Evolutionary conservation across 2,113 vertebrate species (phyloP), one percentile per base, ranked within the genome.

Genomic region (Oenanthe oenanthe): DNA sequence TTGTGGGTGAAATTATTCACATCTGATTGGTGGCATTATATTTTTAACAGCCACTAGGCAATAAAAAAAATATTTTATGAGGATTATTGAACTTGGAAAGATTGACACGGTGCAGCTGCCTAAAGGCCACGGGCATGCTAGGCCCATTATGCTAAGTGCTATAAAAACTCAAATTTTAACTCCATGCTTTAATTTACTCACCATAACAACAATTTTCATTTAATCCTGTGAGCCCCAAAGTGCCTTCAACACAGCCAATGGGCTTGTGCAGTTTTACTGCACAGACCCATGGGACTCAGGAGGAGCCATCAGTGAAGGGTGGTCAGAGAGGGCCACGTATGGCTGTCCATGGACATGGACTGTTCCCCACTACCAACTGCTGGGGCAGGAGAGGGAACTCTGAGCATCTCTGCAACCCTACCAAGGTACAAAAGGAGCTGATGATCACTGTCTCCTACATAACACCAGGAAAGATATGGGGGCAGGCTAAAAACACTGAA

Each of bases 121-220:
- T 88, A 53, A 73, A 88, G 92, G 85, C 72, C 83, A 54, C 0
- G 0, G 86, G 42, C 68, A 72, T 19, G 47, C 72, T 86, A 70
- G 65, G 80, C 40, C 56, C 0, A 0, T 80, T 93, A 92, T 21
- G 40, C 75, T 86, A 93, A 92, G 75, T 93, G 94, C 92, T 96
- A 83, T 42, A 93, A 71, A 94, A 96, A 67, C 75, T 80, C 63
- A 86, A 83, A 58, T 48, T 72, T 85, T 79, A 94, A 91, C 75
- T 90, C 72, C 75, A 67, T 84, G 85, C 92, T 95, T 94, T 92
- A 95, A 88, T 67, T 89, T 73, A 95, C 72, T 94, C 56, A 83
- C 50, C 21, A 6, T 66, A 89, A 84, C 26, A 91, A 80, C 66
- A 77, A 92, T 60, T 94, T 74, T 47, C 50, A 47, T 85, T 96